Base-by-base conservation (phyloP, 2,797 vertebrate genomes). In the Parauchenoglanis punctatus region DNA sequence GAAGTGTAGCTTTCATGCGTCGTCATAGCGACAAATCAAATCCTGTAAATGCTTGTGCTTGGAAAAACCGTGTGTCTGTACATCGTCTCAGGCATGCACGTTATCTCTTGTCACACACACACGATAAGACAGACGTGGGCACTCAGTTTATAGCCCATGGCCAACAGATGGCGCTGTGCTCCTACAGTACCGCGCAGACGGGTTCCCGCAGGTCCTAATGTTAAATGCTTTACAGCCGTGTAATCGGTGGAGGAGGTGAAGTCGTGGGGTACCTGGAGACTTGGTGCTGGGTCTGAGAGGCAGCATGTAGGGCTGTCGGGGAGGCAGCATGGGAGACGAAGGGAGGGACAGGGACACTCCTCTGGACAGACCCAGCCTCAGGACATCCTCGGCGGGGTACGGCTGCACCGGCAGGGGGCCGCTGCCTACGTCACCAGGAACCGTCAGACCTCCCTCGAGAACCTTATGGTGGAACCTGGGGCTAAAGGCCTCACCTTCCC, bases 291-390 rank as follows among this genome's bases (percentile, higher is more conserved):
- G 93, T 78, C 95, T 96, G 28, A 97, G 95, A 70, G 96, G 96
- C 85, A 95, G 91, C 25, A 97, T 87, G 89, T 95, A 95, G 72
- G 96, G 93, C 93, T 97, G 97, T 49, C 97, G 97, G 23, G 97
- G 97, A 40, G 98, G 97, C 85, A 99, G 95, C 89, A 99, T 94
- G n/a, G 98, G 99, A 0, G 99, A 99, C n/a, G 98, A 98, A 0
- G 99, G 99, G 87, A 99, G 91, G 0, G 99, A 99, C 93, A 99
- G 96, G 1, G 99, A 99, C 84, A 96, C 95, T 1, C 97, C 97
- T 93, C 97, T 98, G 82, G 97, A 95, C 92, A 98, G 83, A 89
- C 89, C 0, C 89, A 88, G 20, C 94, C 92, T 86, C 86, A 81
- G 4, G 90, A 88, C 40, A 92, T 85, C 84, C 84, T 94, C 91